phyloP scores from a whole-genome alignment of 2,113 vertebrate genomes.

The Malurus melanocephalus region DNA sequence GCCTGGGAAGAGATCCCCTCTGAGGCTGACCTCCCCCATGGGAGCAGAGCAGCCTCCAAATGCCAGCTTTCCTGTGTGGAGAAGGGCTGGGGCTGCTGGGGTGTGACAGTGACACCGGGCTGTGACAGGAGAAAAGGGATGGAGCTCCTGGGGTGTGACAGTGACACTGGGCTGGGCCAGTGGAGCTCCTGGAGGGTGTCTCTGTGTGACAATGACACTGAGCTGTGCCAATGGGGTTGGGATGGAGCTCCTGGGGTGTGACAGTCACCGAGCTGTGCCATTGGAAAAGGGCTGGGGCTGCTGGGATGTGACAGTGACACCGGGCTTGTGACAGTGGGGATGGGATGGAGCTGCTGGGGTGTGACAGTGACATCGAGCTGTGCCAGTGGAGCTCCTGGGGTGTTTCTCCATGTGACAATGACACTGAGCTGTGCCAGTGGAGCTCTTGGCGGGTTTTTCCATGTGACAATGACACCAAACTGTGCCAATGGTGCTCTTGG shows the following conservation, averaged over 20 bases:
- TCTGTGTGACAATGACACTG: neutral
- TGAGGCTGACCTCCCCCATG: neutral
- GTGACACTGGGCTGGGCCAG: too few relatives aligned
- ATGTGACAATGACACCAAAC: too few relatives aligned
- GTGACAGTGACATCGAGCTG: neutral
- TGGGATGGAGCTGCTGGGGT: neutral
- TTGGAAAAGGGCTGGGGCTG: neutral
- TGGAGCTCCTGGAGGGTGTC: too few relatives aligned
- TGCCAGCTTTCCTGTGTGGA: fast-evolving
- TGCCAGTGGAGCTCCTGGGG: neutral
- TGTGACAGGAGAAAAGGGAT: neutral
- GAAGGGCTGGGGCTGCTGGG: neutral
- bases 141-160: neutral
- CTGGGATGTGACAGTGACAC: neutral
- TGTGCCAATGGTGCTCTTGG: too few relatives aligned
- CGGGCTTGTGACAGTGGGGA: too few relatives aligned
- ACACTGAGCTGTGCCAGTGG: neutral
- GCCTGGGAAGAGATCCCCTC: neutral
- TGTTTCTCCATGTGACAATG: neutral
- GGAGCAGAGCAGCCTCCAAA: neutral
- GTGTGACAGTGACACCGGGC: neutral
- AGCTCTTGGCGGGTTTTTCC: neutral
- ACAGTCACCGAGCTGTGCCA: neutral
- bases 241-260: neutral
- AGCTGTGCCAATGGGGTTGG: neutral